Conservation (phyloP, 2,797 vertebrate genomes). For the Rhabdomys pumilio region DNA sequence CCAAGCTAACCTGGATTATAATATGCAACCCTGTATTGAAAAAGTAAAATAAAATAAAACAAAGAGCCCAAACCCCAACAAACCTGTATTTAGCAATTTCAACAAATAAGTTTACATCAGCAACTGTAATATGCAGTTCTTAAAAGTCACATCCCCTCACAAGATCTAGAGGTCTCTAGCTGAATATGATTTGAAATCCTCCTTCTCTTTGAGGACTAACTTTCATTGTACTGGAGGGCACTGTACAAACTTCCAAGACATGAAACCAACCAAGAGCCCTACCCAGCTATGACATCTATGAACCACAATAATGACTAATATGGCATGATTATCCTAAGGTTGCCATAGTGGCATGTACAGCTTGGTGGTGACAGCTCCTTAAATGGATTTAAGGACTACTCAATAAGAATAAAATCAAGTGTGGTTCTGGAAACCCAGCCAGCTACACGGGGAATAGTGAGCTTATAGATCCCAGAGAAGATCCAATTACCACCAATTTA, state of each 20-base stretch:
- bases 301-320: neutral
- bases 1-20: neutral
- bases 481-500: too few relatives aligned
- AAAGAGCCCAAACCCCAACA: neutral
- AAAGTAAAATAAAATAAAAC: neutral
- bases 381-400: neutral
- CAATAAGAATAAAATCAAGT: neutral
- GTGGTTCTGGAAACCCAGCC: too few relatives aligned
- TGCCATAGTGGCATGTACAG: neutral
- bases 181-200: neutral
- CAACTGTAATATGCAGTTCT: neutral
- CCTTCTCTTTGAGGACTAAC: neutral
- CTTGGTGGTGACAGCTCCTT: neutral
- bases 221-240: too few relatives aligned
- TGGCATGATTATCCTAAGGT: neutral
- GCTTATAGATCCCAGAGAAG: neutral
- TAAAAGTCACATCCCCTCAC: neutral
- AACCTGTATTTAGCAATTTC: neutral
- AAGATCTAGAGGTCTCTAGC: neutral
- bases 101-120: constrained; percentile 30
- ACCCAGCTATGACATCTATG: neutral
- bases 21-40: neutral
- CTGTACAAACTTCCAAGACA: neutral
- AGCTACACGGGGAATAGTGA: neutral
- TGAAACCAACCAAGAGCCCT: neutral